These are phyloP conservation scores for Podarcis lilfordi DNA, from an alignment of 2,797 vertebrate genomes.

Conservation along the genomic window DNA sequence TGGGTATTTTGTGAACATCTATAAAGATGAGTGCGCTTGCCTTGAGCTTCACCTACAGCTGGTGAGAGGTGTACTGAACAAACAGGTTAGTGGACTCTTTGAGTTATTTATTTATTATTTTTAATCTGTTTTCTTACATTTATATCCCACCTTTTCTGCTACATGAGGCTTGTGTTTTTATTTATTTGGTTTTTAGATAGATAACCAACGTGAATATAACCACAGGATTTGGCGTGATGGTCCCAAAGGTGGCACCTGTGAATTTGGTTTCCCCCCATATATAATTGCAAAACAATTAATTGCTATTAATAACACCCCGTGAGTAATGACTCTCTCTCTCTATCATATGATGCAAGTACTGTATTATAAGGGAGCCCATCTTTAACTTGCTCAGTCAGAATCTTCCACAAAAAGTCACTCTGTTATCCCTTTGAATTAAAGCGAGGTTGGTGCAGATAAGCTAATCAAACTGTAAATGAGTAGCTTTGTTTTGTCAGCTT, in stretches of 20 bases:
- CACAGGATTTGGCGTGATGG: constrained; percentile 73
- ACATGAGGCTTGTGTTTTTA: neutral
- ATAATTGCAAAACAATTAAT: constrained; percentile 77
- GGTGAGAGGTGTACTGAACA: constrained; percentile 71
- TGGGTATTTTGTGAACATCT: constrained; percentile 75
- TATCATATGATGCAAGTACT: neutral
- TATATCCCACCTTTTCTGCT: neutral
- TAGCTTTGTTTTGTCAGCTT: neutral
- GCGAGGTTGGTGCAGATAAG: neutral
- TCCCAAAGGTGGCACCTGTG: constrained; percentile 49
- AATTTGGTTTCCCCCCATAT: constrained; percentile 79
- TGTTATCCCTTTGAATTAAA: neutral
- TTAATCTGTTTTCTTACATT: too few species aligned
- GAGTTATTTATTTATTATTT: neutral
- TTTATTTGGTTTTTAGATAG: constrained; percentile 72
- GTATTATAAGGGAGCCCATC: neutral
- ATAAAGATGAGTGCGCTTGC: constrained; percentile 73
- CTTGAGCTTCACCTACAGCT: constrained; percentile 79
- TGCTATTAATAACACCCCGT: constrained; percentile 78
- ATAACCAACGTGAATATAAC: constrained; percentile 76
- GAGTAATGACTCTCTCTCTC: constrained; percentile 49
- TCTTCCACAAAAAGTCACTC: neutral
- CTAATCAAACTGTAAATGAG: neutral
- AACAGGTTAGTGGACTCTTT: constrained; percentile 68
- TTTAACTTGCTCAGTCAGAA: neutral